phyloP scores from a whole-genome alignment of 2,888 invertebrate species.

The Drosophila anceps region DNA sequence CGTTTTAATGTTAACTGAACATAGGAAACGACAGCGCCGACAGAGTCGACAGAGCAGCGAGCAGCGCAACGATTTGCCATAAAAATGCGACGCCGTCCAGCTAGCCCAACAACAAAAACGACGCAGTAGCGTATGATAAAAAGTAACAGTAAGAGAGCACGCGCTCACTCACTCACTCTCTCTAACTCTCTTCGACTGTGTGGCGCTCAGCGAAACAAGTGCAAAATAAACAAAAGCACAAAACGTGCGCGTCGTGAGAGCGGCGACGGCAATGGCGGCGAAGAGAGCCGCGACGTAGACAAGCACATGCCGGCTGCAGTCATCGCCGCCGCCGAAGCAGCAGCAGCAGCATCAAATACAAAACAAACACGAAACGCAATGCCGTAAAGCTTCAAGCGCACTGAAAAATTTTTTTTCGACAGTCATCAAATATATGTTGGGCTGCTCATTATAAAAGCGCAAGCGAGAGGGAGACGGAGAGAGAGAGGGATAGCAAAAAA shows the following conservation, averaged over 20 bases:
- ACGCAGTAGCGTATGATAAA: conserved; percentile 58
- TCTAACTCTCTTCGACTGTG: conserved; percentile 1
- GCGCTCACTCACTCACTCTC: conserved; percentile 3
- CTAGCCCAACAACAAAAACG: conserved; percentile 52
- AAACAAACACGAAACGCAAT: conserved; percentile 49
- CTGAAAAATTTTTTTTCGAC: conserved; percentile 45
- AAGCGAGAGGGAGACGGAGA: conserved; percentile 1
- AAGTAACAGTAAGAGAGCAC: conserved; percentile 43
- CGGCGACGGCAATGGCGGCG: conserved; percentile 1
- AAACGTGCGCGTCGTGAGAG: conserved; percentile 49
- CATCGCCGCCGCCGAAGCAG: conserved; percentile 13
- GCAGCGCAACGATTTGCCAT: conserved; percentile 58
- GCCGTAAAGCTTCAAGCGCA: conserved; percentile 52
- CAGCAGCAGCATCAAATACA: conserved; percentile 39
- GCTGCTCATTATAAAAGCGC: conserved; percentile 19
- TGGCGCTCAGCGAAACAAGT: conserved; percentile 41
- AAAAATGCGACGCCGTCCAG: conserved; percentile 67
- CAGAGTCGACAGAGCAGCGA: conserved; percentile 27
- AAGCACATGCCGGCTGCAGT: conserved; percentile 50
- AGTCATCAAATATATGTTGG: conserved; percentile 47
- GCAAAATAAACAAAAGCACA: conserved; percentile 73
- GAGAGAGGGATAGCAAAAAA: neutral
- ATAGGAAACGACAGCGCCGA: conserved; percentile 34
- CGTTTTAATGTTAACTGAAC: conserved; percentile 79
- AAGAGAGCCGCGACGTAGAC: conserved; percentile 12